These are phyloP conservation scores for Fukomys damarensis DNA, from an alignment of 2,113 vertebrate species.

Conservation along the genomic window DNA sequence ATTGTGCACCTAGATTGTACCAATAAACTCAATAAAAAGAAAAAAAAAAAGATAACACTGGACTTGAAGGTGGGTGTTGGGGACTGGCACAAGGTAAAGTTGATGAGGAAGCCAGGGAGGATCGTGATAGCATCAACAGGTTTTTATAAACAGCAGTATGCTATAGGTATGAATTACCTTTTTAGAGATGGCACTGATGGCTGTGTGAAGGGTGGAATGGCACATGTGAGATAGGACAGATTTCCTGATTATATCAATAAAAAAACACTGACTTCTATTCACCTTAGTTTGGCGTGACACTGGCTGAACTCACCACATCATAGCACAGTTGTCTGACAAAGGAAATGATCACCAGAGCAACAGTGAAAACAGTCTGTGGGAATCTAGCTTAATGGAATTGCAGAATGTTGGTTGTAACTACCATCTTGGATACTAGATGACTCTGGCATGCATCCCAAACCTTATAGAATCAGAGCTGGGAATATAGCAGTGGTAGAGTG, in stretches of 20 bases:
- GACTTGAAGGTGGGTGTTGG: neutral
- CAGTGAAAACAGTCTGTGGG: neutral
- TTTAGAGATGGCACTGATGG: neutral
- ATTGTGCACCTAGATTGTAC: too few relatives aligned
- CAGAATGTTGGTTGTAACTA: neutral
- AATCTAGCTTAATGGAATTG: too few relatives aligned
- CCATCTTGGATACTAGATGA: neutral
- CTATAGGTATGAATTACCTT: neutral
- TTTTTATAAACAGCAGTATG: neutral
- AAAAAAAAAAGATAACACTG: neutral
- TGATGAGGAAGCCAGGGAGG: neutral
- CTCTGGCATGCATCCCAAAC: neutral
- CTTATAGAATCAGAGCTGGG: neutral
- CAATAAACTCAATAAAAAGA: too few relatives aligned
- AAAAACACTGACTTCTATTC: neutral
- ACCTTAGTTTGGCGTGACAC: neutral
- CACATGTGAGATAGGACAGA: too few relatives aligned
- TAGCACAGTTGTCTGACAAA: neutral
- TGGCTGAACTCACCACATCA: neutral
- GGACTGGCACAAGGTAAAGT: neutral
- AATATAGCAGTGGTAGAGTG: neutral
- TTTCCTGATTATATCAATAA: neutral
- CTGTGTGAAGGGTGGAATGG: neutral
- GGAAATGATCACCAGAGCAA: neutral
- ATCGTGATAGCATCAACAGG: neutral